Conservation (phyloP, 2,888 invertebrate species). For the Azorinus chamasolen region DNA sequence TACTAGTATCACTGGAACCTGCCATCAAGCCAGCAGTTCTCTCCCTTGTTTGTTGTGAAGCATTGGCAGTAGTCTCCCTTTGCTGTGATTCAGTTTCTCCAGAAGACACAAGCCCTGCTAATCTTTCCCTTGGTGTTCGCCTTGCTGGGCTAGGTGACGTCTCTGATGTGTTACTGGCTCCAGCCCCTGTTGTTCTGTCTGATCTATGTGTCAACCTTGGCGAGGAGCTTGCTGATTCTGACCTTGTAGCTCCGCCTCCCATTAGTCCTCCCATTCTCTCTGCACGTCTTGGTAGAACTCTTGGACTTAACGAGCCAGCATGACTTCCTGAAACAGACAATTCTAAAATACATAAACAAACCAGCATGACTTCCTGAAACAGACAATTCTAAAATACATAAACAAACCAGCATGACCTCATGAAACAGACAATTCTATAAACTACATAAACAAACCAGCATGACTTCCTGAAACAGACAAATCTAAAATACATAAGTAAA, state of each 20-base stretch:
- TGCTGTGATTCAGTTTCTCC: constrained; percentile 8
- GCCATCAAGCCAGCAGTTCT: constrained; percentile 37
- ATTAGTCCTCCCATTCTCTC: constrained; percentile 42
- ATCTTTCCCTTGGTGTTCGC: constrained; percentile 25
- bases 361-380: too few species aligned
- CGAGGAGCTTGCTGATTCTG: too few species aligned
- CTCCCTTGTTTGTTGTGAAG: constrained; percentile 1
- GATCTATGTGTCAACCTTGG: too few species aligned
- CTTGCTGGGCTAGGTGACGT: background rate
- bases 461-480: too few species aligned
- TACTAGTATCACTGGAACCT: constrained; percentile 7
- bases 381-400: too few species aligned
- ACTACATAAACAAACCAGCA: too few species aligned
- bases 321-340: constrained; percentile 29
- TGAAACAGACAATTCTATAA: too few species aligned
- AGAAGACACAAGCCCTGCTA: constrained; percentile 31
- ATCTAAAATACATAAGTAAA: too few species aligned
- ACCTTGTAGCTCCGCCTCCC: constrained; percentile 15
- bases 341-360: too few species aligned
- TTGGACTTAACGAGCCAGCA: constrained; percentile 4
- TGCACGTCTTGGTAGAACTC: constrained; percentile 21
- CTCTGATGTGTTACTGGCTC: too few species aligned
- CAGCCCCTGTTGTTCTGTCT: too few species aligned
- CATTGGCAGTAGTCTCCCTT: constrained; percentile 4
- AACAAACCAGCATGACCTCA: too few species aligned